These are phyloP conservation scores for Pangasianodon gigas DNA, from an alignment of 2,113 vertebrate species.

Conservation along the genomic window DNA sequence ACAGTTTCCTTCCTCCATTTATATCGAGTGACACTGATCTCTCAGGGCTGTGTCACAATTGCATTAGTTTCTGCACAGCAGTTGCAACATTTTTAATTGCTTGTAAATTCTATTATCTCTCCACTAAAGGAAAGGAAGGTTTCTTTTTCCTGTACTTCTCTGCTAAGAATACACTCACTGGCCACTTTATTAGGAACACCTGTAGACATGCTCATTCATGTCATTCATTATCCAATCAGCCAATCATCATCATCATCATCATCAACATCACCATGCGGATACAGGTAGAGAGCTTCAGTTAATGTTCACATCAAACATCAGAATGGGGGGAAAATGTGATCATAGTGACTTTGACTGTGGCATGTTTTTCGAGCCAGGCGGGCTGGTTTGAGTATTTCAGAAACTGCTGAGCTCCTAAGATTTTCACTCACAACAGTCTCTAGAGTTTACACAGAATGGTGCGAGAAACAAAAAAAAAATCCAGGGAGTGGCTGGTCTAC, in stretches of 20 bases:
- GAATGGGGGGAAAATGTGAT: neutral
- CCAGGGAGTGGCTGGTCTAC: neutral
- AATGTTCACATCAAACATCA: neutral
- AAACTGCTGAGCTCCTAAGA: neutral
- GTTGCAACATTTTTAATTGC: constrained; percentile 16
- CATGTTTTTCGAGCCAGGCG: neutral
- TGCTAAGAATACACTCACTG: neutral
- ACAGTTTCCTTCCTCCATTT: constrained; percentile 45
- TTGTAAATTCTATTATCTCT: constrained; percentile 30
- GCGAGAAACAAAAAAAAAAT: neutral
- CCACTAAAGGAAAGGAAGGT: neutral
- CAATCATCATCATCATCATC: neutral
- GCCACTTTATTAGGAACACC: neutral
- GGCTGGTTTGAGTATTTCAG: neutral
- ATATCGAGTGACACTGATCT: constrained; percentile 36
- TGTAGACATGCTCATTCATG: neutral
- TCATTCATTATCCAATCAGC: neutral
- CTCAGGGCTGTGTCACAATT: constrained; percentile 27
- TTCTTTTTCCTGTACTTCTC: neutral
- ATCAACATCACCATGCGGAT: neutral
- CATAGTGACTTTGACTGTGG: neutral
- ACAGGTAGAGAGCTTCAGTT: neutral
- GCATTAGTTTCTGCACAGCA: constrained; percentile 31
- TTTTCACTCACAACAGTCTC: neutral
- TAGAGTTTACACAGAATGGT: neutral